Evolutionary conservation across 2,113 vertebrate genomes (phyloP), one percentile per base, ranked within the genome.

Genomic region (Cyprinodon variegatus): DNA sequence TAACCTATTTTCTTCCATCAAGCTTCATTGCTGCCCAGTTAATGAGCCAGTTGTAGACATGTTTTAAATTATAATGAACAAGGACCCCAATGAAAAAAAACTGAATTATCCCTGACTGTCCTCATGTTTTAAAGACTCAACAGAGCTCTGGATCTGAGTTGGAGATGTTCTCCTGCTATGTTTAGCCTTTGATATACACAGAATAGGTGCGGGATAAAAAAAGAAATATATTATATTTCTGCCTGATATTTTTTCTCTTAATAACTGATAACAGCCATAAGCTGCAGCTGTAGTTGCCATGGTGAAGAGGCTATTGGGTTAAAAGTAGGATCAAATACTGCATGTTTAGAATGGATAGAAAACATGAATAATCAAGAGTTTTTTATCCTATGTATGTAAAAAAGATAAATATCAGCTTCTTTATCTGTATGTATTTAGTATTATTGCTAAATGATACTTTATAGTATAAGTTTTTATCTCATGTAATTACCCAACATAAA

Each of bases 51-150:
- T 60, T 3, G 40, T 22, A 68, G 50, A 57, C 14, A 67, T 71
- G 17, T 57, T 45, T 72, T 76, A 67, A 50, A 71, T 81, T 38
- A 50, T 15, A 62, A 46, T 66, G 43, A 62, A 38, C 61, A 85
- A 59, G 13, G 14, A 53, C 40, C 50, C 36, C 37, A 53, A 61
- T 76, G 38, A 68, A 68, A 45, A 29, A 38, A 68, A 17, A 29
- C 57, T 38, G 11, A 70, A 65, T 38, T 41, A 29, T n/a, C 43
- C 45, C 48, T 1, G 29, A 29, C 29, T 29, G 2, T 50, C 37
- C 63, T 74, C 50, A 65, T 48, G 22, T 36, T 22, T 48, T 59
- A 53, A 63, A 70, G 6, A 11, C 63, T 77, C 57, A 66, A 12
- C 12, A 43, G 29, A 65, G 29, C 61, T 20, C 45, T n/a, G 36